Evolutionary conservation across 2,888 invertebrate genomes (phyloP), one percentile per base, ranked within the genome.

Genomic region (Pseudococcus jackbeardsleyi): DNA sequence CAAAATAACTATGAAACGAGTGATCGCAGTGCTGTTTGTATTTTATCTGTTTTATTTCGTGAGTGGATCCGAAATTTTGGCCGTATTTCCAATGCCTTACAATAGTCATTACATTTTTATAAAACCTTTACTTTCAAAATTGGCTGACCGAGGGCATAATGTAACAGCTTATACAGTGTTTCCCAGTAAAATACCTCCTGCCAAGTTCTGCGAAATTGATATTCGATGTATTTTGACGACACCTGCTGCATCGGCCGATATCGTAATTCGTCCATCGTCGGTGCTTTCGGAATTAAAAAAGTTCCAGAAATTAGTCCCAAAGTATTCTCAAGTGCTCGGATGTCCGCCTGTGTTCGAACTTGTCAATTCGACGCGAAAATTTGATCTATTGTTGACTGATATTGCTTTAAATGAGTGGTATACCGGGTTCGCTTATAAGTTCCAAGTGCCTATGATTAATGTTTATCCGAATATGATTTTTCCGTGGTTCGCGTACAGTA

Each of bases 361-460:
- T n/a, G 26, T 89, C 2, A 86, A 84, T 33, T 50, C 17, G 3
- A 59, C 11, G 26, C 26, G 26, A 33, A 33, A 33, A 33, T 33
- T 33, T 15, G 90, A 90, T 87, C 17, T 82, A 7, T 48, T 82
- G 15, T 79, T 88, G 17, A 88, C 88, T 15, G 77, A 79, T 50
- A 8, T 54, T 4, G n/a, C 22, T 26, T 8, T 46, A 0, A 88
- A 22, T 6, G 88, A 88, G 8, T 48, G 77, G 50, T 26, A 42
- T 26, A 15, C 19, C 5, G 48, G 46, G 19, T 79, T 88, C 17
- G 88, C 88, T 4, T 12, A 54, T 7, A 88, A 88, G 19, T 88
- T 88, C 15, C 6, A 39, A 17, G 39, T 39, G 4, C 59, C 59
- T 5, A 59, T 59, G n/a, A 59, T 59, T 19, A 59, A 59, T 59